A percentile compares a stretch with the other conserved stretches of the same genome.
These are phyloP conservation scores for Caenorhabditis brenneri DNA, from an alignment of 1,140 invertebrate genomes.

Conservation along the genomic window DNA sequence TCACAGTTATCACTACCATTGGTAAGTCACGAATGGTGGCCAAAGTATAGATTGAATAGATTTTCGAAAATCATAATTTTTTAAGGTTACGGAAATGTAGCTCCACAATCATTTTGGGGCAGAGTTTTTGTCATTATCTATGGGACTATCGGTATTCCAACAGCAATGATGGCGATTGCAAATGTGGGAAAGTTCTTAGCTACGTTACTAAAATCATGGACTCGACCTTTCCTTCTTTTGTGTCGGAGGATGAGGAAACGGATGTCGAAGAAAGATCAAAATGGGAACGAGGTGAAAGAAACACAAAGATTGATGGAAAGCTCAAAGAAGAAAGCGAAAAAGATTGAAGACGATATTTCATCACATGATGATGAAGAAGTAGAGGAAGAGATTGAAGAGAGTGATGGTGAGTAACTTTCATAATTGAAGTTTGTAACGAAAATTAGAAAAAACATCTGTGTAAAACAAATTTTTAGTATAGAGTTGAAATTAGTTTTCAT, in stretches of 20 bases:
- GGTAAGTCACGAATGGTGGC: background rate
- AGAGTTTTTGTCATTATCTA: constrained; percentile 59
- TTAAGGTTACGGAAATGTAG: constrained; percentile 59
- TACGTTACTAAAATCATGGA: constrained; percentile 25
- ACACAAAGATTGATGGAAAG: constrained; percentile 28
- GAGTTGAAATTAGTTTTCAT: background rate
- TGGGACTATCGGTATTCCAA: constrained; percentile 56
- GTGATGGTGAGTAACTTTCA: constrained; percentile 3
- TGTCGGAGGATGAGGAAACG: constrained; percentile 9
- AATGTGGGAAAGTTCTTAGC: constrained; percentile 58
- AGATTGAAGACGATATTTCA: constrained; percentile 32
- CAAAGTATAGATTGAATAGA: background rate
- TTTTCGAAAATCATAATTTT: background rate
- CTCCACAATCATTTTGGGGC: constrained; percentile 53
- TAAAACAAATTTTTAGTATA: too few species aligned
- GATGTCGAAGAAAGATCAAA: constrained; percentile 5
- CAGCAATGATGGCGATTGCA: constrained; percentile 58
- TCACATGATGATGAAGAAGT: constrained; percentile 47
- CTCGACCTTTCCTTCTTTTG: background rate
- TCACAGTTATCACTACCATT: constrained; percentile 59
- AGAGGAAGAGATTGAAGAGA: constrained; percentile 36
- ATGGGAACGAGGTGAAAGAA: constrained; percentile 20
- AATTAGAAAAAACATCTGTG: background rate
- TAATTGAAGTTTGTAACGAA: background rate
- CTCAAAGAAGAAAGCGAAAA: constrained; percentile 27